Evolutionary conservation across 2,113 vertebrate species (phyloP), one percentile per base, ranked within the genome.

Genomic region (Thalassoma bifasciatum): DNA sequence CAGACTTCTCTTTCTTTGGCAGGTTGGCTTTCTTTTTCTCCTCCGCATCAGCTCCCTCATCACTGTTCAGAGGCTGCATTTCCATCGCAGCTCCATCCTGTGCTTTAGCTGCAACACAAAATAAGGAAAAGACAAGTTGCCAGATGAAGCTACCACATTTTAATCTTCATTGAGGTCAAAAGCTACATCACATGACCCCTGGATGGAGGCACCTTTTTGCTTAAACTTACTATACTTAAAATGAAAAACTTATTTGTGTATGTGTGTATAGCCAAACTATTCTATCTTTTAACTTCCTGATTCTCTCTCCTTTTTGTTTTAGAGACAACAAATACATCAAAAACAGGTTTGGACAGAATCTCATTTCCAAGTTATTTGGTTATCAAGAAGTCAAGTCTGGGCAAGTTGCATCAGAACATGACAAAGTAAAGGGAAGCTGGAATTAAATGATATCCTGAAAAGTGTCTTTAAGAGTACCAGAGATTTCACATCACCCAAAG

Each of bases 71-170:
- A 10, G 98, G 98, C 49, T 99, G 98, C 98, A 99, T 99, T 94
- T 99, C 98, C 97, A 99, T 98, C 34, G 98, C 98, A 69, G 97
- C 98, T 40, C 98, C 98, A 84, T 99, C 98, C 86, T 98, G 97
- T 75, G 97, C 97, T 96, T 99, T 99, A 92, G 96, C 98, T 99
- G 78, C 30, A 68, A 59, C 21, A 72, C 40, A 68, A 11, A 26
- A 47, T 4, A 38, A 58, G 40, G n/a, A 46, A 30, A 30, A 46
- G n/a, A 44, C 34, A 59, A 22, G 23, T 6, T 23, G 30, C 34
- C 40, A 7, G 62, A 73, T n/a, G 8, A 56, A 44, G 50, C 4
- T 4, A 40, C 5, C 51, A 19, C 0, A 8, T 26, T 26, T 26
- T 2, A 40, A 26, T 36, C 49, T 36, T 13, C 24, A 66, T 19